Percentiles rank a stretch among this genome's conserved stretches.
phyloP scores from a whole-genome alignment of 2,113 vertebrate genomes.

The Zosterops borbonicus region DNA sequence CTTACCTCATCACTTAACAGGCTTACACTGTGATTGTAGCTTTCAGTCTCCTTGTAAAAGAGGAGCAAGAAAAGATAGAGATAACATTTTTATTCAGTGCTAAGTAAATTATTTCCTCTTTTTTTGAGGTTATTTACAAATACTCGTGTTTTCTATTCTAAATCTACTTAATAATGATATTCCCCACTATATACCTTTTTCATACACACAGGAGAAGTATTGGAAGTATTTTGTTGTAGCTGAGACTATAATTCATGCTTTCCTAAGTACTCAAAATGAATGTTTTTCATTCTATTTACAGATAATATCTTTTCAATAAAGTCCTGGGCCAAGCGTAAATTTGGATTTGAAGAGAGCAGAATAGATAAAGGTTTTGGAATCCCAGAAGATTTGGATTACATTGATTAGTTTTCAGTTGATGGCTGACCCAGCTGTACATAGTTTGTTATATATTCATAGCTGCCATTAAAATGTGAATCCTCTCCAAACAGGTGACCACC shows the following conservation, averaged over 20 bases:
- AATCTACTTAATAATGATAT: not conserved
- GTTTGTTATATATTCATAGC: not conserved
- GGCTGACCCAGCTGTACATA: slow-evolving; percentile 19
- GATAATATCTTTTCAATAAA: slow-evolving; percentile 97
- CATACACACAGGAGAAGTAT: not conserved
- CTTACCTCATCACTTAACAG: not conserved
- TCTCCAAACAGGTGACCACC: not conserved
- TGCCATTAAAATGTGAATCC: not conserved
- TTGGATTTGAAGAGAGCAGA: slow-evolving; percentile 88
- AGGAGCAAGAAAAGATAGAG: not conserved
- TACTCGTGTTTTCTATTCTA: not conserved
- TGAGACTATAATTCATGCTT: not conserved
- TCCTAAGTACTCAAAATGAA: slow-evolving; percentile 2
- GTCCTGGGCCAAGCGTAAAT: slow-evolving; percentile 97
- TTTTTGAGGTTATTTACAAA: not conserved
- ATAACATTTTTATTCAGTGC: not conserved
- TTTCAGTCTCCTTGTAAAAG: not conserved
- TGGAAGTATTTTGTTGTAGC: not conserved
- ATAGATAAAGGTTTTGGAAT: slow-evolving; percentile 97
- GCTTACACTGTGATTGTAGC: not conserved
- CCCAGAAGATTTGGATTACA: slow-evolving; percentile 95
- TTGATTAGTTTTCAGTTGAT: slow-evolving; percentile 76
- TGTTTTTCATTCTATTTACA: slow-evolving; percentile 70
- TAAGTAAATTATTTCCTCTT: not conserved
- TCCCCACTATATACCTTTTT: not conserved